Percentiles rank a stretch among this genome's conserved stretches.
These are phyloP conservation scores for Merops nubicus DNA, from an alignment of 2,113 vertebrate species.

Conservation along the genomic window DNA sequence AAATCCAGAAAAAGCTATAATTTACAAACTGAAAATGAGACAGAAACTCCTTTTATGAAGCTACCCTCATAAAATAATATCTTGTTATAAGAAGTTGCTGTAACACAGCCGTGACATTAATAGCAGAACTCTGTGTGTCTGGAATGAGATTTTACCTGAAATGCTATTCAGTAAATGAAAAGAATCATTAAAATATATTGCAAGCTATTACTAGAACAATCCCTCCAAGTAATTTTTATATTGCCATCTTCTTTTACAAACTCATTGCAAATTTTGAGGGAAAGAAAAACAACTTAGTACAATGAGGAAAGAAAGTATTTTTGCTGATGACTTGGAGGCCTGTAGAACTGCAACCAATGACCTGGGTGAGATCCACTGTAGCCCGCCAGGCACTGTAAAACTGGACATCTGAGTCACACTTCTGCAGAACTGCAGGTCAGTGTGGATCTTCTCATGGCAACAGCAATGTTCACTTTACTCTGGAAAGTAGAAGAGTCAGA, in stretches of 20 bases:
- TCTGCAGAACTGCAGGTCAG: neutral
- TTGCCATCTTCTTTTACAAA: conserved; percentile 66
- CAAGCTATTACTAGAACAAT: conserved; percentile 56
- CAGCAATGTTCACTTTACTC: neutral
- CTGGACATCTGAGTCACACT: neutral
- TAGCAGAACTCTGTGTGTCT: conserved; percentile 53
- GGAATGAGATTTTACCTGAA: conserved; percentile 49
- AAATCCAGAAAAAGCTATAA: conserved; percentile 55
- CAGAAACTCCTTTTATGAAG: conserved; percentile 48
- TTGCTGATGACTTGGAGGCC: neutral
- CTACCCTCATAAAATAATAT: conserved; percentile 52
- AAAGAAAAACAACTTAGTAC: neutral
- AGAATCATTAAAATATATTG: conserved; percentile 67
- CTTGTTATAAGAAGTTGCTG: conserved; percentile 49
- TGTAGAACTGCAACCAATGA: neutral
- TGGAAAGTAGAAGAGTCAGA: neutral
- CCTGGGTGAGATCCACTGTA: neutral
- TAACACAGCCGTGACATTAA: conserved; percentile 48
- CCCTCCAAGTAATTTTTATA: conserved; percentile 59
- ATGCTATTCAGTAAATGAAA: conserved; percentile 70
- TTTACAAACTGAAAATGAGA: conserved; percentile 38
- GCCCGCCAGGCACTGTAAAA: neutral
- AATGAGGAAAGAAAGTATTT: neutral
- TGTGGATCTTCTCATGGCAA: neutral
- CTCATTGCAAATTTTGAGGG: conserved; percentile 23